phyloP scores from a whole-genome alignment of 2,888 invertebrate genomes.

The Didymodactylos carnosus region DNA sequence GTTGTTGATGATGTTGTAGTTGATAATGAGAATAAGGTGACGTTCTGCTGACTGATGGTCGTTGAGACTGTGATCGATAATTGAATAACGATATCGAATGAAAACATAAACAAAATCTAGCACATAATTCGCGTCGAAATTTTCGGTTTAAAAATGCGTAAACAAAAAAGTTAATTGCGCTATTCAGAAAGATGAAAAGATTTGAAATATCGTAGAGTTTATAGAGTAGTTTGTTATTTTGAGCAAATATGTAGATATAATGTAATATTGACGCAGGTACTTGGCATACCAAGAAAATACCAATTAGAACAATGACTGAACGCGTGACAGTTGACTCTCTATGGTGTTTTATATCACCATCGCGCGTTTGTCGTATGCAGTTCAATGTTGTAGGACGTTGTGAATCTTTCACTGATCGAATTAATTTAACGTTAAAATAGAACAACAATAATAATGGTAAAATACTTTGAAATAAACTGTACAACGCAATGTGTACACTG shows the following conservation, averaged over 20 bases:
- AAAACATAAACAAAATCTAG: background rate
- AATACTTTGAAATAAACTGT: slow-evolving; percentile 13
- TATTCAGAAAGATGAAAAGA: background rate
- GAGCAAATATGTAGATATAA: background rate
- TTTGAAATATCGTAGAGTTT: background rate
- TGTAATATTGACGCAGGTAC: background rate
- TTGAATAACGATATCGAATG: no score
- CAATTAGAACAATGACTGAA: background rate
- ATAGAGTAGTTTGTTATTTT: background rate
- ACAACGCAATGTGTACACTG: background rate
- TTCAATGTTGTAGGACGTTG: background rate
- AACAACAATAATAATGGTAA: slow-evolving; percentile 6
- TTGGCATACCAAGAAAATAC: background rate
- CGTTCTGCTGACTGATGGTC: no score
- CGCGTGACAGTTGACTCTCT: background rate
- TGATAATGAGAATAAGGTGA: no score
- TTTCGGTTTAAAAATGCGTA: background rate
- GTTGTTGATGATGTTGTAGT: no score
- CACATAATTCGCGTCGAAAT: background rate
- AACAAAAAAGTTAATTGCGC: background rate
- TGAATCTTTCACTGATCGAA: slow-evolving; percentile 1
- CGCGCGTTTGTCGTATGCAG: background rate
- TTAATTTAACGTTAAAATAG: background rate
- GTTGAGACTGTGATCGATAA: no score
- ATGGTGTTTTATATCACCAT: background rate